Evolutionary conservation across 2,888 invertebrate genomes (phyloP).

Genomic region (Limnephilus lunatus): DNA sequence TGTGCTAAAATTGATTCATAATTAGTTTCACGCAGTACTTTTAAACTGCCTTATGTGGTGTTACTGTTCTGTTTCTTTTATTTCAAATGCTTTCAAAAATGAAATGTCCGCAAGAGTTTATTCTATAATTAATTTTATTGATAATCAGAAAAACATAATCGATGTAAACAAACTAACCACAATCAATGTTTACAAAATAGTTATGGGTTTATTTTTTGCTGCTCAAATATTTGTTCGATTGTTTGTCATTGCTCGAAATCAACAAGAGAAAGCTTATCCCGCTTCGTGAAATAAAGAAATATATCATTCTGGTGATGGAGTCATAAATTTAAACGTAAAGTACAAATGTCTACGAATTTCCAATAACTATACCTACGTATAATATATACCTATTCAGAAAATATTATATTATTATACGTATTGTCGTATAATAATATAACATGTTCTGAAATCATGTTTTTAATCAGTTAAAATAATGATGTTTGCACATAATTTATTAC

Average conservation of each 20-base stretch:
- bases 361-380: neutral
- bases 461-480: no score
- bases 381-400: no score
- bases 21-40: neutral
- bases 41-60: neutral
- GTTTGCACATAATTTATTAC: no score
- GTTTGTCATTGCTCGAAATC: neutral
- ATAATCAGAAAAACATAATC: neutral
- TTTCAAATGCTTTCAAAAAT: neutral
- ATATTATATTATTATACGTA: no score
- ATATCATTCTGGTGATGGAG: neutral
- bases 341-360: neutral
- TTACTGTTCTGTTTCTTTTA: neutral
- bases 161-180: neutral
- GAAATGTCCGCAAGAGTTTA: neutral
- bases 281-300: neutral
- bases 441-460: no score
- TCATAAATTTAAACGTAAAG: neutral
- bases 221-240: neutral
- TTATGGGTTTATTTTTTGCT: neutral
- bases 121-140: neutral
- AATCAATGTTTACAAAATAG: neutral
- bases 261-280: neutral
- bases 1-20: neutral
- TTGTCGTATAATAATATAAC: no score